Evolutionary conservation across 1,140 invertebrate genomes (phyloP).

Genomic region (Proales similis): DNA sequence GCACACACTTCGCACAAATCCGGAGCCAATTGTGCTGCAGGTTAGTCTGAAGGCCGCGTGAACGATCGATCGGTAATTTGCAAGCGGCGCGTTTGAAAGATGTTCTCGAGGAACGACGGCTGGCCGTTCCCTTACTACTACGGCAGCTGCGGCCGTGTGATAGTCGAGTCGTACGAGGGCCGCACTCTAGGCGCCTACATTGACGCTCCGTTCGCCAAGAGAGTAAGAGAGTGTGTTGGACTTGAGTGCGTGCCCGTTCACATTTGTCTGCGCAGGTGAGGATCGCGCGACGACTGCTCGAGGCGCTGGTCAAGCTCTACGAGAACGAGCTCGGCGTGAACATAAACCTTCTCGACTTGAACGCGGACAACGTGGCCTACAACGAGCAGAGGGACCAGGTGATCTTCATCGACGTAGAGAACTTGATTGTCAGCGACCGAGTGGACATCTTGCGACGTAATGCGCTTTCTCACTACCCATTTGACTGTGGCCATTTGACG

Average conservation of each 20-base stretch:
- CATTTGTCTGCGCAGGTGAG: constrained; percentile 1
- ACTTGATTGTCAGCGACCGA: constrained; percentile 9
- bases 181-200: constrained; percentile 7
- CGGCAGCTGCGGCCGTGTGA: constrained; percentile 17
- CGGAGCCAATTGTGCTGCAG: constrained; percentile 14
- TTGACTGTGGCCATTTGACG: background rate
- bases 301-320: background rate
- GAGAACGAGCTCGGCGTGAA: constrained; percentile 5
- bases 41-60: background rate
- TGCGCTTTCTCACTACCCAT: background rate
- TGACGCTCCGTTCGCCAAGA: background rate
- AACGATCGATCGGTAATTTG: background rate
- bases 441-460: constrained; percentile 8
- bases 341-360: constrained; percentile 17
- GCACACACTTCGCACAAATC: constrained; percentile 22
- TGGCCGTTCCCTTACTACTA: constrained; percentile 20
- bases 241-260: too few relatives aligned
- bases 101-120: background rate
- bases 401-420: constrained; percentile 31
- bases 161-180: constrained; percentile 6
- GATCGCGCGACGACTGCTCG: constrained; percentile 11
- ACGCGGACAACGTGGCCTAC: constrained; percentile 22
- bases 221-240: too few relatives aligned
- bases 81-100: background rate
- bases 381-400: constrained; percentile 16